phyloP scores from a whole-genome alignment of 2,888 invertebrate species.

The Eupelmus urozonus region DNA sequence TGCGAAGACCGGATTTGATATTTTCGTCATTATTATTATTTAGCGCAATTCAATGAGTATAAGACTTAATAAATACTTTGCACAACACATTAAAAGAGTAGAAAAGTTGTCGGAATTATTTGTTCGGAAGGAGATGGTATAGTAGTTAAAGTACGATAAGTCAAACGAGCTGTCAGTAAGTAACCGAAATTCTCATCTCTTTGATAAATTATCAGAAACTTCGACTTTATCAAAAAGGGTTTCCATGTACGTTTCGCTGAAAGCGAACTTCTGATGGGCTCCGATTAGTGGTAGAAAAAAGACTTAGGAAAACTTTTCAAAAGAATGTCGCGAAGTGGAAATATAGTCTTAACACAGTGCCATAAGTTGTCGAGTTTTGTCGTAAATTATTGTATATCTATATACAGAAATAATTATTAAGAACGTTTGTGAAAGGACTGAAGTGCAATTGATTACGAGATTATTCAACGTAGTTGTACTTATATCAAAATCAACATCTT shows the following conservation, averaged over 20 bases:
- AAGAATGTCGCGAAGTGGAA: slow-evolving; percentile 30
- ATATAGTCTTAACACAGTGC: slow-evolving; percentile 42
- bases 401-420: slow-evolving; percentile 3
- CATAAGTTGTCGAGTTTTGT: slow-evolving; percentile 34
- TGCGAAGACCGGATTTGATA: too few relatives aligned
- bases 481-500: slow-evolving; percentile 1
- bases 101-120: neutral
- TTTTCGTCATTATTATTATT: too few relatives aligned
- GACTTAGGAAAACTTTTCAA: slow-evolving; percentile 33
- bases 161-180: neutral
- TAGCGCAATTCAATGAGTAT: too few relatives aligned
- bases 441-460: slow-evolving; percentile 52
- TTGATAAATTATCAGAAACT: slow-evolving; percentile 32
- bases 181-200: slow-evolving; percentile 9
- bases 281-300: slow-evolving; percentile 29
- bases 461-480: slow-evolving; percentile 7
- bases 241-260: slow-evolving; percentile 5
- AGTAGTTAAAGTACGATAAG: neutral
- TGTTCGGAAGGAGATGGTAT: neutral
- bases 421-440: slow-evolving; percentile 36
- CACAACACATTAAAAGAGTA: neutral
- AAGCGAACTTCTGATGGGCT: slow-evolving; percentile 47
- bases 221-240: slow-evolving; percentile 42
- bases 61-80: too few relatives aligned
- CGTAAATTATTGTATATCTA: slow-evolving; percentile 29